phyloP scores from a whole-genome alignment of 2,888 invertebrate species.

The Orthonychiurus folsomi region DNA sequence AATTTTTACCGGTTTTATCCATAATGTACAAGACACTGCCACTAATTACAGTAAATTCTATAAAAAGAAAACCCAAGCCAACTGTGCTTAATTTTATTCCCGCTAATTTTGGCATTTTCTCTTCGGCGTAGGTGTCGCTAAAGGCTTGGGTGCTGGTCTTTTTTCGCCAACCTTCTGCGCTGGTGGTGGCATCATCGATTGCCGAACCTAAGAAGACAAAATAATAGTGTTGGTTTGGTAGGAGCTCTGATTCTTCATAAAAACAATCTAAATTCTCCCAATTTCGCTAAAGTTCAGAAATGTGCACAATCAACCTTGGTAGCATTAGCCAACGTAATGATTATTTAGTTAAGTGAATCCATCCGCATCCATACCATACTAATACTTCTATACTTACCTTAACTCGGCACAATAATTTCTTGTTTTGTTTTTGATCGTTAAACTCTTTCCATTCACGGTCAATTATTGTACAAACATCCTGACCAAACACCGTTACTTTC shows the following conservation, averaged over 20 bases:
- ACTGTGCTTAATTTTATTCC: not conserved
- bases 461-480: conserved; percentile 23
- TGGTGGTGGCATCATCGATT: conserved; percentile 1
- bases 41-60: no score
- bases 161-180: not conserved
- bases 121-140: not conserved
- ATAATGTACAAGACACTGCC: no score
- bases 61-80: no score
- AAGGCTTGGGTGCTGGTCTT: not conserved
- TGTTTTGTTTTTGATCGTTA: conserved; percentile 18
- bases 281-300: no score
- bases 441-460: conserved; percentile 23
- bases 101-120: not conserved
- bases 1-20: no score
- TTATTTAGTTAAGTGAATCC: no score
- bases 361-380: not conserved
- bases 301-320: no score
- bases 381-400: not conserved
- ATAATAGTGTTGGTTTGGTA: not conserved
- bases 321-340: no score
- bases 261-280: no score
- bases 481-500: conserved; percentile 24
- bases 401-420: conserved; percentile 13
- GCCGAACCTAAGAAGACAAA: not conserved
- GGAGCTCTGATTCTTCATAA: no score